Percentiles rank a stretch among this genome's conserved stretches.
Evolutionary conservation across 1,140 invertebrate genomes (phyloP).

Genomic region (Thereuonema tuberculata): DNA sequence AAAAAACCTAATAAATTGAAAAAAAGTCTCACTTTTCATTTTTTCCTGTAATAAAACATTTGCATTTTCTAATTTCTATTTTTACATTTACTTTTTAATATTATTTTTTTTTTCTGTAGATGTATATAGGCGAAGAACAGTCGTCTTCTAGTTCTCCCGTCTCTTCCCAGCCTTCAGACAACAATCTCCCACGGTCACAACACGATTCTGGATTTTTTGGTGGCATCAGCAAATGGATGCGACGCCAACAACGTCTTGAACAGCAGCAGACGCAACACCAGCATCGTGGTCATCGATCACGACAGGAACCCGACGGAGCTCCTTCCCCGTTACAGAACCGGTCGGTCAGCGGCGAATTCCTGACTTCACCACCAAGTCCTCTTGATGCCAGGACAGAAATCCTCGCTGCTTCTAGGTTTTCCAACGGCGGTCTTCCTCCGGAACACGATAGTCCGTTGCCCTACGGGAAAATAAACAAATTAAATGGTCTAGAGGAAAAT

Average conservation of each 20-base stretch:
- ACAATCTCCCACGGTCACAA: not conserved
- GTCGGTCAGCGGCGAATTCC: too few species aligned
- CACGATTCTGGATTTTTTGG: constrained; percentile 9
- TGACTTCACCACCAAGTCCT: too few species aligned
- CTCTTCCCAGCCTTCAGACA: not conserved
- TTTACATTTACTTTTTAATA: too few species aligned
- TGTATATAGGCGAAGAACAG: constrained; percentile 12
- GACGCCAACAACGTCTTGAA: constrained; percentile 1
- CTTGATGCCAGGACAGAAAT: not conserved
- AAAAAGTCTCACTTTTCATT: too few species aligned
- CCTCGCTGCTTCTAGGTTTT: not conserved
- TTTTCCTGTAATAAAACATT: too few species aligned
- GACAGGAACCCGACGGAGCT: constrained; percentile 27
- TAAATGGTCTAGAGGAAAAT: too few species aligned
- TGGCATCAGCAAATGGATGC: constrained; percentile 13
- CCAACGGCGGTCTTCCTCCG: not conserved
- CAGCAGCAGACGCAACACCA: not conserved
- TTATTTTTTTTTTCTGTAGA: too few species aligned
- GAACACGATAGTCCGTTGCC: not conserved
- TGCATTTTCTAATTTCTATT: too few species aligned
- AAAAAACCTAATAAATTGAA: too few species aligned
- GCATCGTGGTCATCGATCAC: not conserved
- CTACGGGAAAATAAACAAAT: too few species aligned
- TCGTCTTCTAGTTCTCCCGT: constrained; percentile 3
- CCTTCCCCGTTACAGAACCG: too few species aligned